Conservation (phyloP, 2,113 vertebrate genomes). For the Leptobrachium ailaonicum region DNA sequence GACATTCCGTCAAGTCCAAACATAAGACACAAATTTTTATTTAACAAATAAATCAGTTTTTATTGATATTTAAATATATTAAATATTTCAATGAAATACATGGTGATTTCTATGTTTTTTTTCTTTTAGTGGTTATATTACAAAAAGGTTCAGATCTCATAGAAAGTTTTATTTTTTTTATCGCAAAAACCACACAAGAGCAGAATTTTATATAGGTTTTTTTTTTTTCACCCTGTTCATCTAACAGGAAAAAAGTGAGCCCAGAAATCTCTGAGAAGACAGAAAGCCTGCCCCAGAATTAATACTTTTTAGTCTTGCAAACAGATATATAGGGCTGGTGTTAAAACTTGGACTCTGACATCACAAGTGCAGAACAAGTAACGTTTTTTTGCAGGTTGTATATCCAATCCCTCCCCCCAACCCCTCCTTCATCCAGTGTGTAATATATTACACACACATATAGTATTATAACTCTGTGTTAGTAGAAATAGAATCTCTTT, state of each 20-base stretch:
- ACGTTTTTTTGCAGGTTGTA: conserved; percentile 30
- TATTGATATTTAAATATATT: conserved; percentile 71
- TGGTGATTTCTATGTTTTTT: conserved; percentile 47
- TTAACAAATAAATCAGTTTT: conserved; percentile 63
- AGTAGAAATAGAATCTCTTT: not conserved
- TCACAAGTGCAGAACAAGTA: conserved; percentile 32
- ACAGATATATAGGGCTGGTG: conserved; percentile 42
- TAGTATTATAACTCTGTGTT: not conserved
- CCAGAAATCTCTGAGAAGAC: conserved; percentile 22
- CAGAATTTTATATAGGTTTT: conserved; percentile 19
- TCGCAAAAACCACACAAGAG: conserved; percentile 37
- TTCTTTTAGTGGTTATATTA: conserved; percentile 60
- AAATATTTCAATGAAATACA: conserved; percentile 70
- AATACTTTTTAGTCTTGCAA: conserved; percentile 35
- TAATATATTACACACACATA: conserved; percentile 24
- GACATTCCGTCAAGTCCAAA: not conserved
- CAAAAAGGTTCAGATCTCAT: conserved; percentile 48
- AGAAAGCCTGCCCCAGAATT: conserved; percentile 30
- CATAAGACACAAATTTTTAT: not conserved
- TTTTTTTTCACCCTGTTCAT: conserved; percentile 11
- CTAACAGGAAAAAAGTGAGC: conserved; percentile 27
- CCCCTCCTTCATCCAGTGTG: not conserved
- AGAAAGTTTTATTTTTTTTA: conserved; percentile 36
- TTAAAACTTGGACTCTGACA: conserved; percentile 39
- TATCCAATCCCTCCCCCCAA: not conserved